Evolutionary conservation across 2,113 vertebrate genomes (phyloP), one percentile per base, ranked within the genome.

Genomic region (Athene cunicularia): DNA sequence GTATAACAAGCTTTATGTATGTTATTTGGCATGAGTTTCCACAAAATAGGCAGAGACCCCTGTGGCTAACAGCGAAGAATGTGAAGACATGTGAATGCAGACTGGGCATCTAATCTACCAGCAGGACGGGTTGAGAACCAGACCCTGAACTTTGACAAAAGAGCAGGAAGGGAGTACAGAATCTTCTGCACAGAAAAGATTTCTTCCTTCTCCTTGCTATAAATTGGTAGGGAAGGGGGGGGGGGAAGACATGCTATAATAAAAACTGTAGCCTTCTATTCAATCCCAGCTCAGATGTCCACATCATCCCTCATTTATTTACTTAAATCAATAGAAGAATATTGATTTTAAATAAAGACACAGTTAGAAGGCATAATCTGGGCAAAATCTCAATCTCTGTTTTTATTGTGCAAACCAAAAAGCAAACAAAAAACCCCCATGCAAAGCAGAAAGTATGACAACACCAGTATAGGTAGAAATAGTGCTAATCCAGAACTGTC

Each of bases 381-480:
- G 77, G 74, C 6, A 87, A 86, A 67, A 59, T 17, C 74, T 16
- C 37, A 67, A 26, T 21, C 10, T 56, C n/a, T 18, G 6, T 58
- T 59, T 66, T 6, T 17, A 58, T n/a, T 55, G n/a, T 11, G 23
- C 20, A 59, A 68, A 91, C 81, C 32, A 79, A 74, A 90, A 92
- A 80, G 22, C 22, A 63, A 86, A 73, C 9, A 60, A 60, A 67
- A 89, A 96, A 80, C 7, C 4, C 12, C 53, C 52, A 35, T 77
- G 79, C 13, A 83, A 75, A 87, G 24, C 16, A 83, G 77, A 93
- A 96, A 52, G 63, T 26, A 77, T n/a, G 63, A 80, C 5, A 63
- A 49, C 81, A 66, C 26, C 77, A 71, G 53, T 92, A 24, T 11
- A 97, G 91, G 95, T 30, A 63, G 86, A 97, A 91, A 83, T 37